Percentiles rank a stretch among this genome's conserved stretches.
Conservation (phyloP, 2,888 invertebrate species). For the Lissonota sp. region DNA sequence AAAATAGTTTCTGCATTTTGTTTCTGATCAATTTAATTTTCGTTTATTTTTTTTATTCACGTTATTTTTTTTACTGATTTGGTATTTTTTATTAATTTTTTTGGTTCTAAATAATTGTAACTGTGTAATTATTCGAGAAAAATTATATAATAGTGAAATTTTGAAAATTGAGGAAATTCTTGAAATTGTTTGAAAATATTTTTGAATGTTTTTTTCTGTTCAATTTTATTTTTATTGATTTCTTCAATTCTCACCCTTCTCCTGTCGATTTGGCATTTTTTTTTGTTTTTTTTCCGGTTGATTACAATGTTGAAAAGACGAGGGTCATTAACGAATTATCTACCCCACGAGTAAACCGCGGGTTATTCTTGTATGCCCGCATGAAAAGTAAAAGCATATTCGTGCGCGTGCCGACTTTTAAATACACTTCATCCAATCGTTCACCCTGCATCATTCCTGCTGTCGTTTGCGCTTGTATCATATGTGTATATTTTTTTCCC, state of each 20-base stretch:
- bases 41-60: too few relatives aligned
- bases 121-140: neutral
- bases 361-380: constrained; percentile 59
- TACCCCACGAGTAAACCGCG: constrained; percentile 59
- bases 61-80: too few relatives aligned
- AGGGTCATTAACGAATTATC: constrained; percentile 69
- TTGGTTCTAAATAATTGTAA: neutral
- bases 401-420: constrained; percentile 57
- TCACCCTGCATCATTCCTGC: constrained; percentile 57
- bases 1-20: too few relatives aligned
- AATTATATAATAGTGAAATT: neutral
- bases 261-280: too few relatives aligned
- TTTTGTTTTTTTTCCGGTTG: neutral
- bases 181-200: too few relatives aligned
- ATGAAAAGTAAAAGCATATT: constrained; percentile 49
- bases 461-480: constrained; percentile 32
- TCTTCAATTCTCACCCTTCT: too few relatives aligned
- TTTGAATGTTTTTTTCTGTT: too few relatives aligned
- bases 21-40: too few relatives aligned
- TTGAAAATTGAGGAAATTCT: too few relatives aligned
- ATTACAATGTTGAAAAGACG: constrained; percentile 21
- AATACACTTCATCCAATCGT: constrained; percentile 46
- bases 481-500: constrained; percentile 15
- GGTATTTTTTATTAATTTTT: too few relatives aligned
- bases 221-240: too few relatives aligned